Evolutionary conservation across 2,888 invertebrate genomes (phyloP), one percentile per base, ranked within the genome.

Genomic region (Stenotaenia linearis): DNA sequence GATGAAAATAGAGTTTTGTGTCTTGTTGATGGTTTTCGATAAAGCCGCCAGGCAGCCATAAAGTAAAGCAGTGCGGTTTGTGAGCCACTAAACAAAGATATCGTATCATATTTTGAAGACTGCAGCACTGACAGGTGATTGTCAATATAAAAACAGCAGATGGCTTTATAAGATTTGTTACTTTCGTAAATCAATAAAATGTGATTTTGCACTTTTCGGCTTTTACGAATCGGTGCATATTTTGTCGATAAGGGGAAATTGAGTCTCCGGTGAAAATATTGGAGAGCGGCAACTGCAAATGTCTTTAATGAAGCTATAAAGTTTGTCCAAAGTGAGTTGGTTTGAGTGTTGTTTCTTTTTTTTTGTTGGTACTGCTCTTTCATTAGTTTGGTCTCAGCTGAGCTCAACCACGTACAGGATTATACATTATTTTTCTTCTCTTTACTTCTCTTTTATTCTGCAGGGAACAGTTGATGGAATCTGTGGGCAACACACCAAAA

Each of bases 371-470:
- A n/a, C 69, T 25, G 69, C 69, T 69, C 69, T 69, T 69, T 69
- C 69, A 69, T 69, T 69, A 69, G 69, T 25, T 69, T 23, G 69
- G 69, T 69, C 69, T 69, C 69, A 69, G 69, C 69, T 69, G 69
- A 69, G 69, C 69, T 69, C 69, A 69, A 69, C 69, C 69, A 69
- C 61, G 28, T 28, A 69, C 28, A 28, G 69, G 25, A 69, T 69
- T 69, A 28, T 69, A 69, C 69, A 69, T 28, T 69, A 69, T 69
- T 69, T 69, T 28, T 69, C 5, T 69, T 69, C 69, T 40, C 40
- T 40, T 15, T 18, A 9, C 18, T 18, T 50, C 50, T 50, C 18
- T 3, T 50, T 50, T 50, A 50, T 50, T 50, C 50, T 69, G 7
- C 25, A n/a, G 69, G 28, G 69, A 69, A 23, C 28, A 69, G 69